A percentile compares a stretch with the other conserved stretches of the same genome.
Conservation (phyloP, 2,113 vertebrate species). For the Toxotes chatareus region DNA sequence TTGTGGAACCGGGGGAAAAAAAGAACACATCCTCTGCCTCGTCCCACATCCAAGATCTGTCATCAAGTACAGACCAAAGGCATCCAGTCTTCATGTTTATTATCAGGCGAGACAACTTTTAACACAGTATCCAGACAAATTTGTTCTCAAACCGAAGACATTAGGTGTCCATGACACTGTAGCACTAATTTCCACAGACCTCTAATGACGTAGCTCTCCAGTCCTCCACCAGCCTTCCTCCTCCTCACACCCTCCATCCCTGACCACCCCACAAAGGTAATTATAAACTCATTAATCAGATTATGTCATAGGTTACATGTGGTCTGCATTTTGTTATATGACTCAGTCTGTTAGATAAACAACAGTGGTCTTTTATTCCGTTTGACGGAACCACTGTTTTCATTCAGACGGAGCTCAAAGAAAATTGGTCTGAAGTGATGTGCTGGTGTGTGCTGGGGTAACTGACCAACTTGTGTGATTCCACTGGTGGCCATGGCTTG, state of each 20-base stretch:
- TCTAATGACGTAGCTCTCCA: constrained; percentile 53
- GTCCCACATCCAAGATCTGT: constrained; percentile 47
- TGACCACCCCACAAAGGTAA: constrained; percentile 71
- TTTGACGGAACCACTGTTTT: constrained; percentile 77
- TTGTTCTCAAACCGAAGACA: constrained; percentile 38
- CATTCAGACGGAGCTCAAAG: constrained; percentile 61
- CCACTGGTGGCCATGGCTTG: constrained; percentile 69
- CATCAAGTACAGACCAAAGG: constrained; percentile 27
- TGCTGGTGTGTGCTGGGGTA: constrained; percentile 63
- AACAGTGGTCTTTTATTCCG: constrained; percentile 78
- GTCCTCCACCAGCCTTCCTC: constrained; percentile 38
- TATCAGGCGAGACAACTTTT: constrained; percentile 44
- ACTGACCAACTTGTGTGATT: constrained; percentile 81
- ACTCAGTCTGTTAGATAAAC: constrained; percentile 83
- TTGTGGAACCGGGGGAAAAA: constrained; percentile 25
- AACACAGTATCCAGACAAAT: constrained; percentile 51
- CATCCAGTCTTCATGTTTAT: constrained; percentile 50
- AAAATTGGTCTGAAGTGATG: constrained; percentile 71
- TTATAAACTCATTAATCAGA: constrained; percentile 86
- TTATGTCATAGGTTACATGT: constrained; percentile 87
- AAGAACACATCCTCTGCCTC: constrained; percentile 24
- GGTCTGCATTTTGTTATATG: constrained; percentile 81
- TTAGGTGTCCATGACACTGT: constrained; percentile 46
- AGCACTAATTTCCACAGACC: constrained; percentile 63
- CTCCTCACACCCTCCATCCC: constrained; percentile 42